Percentiles rank a stretch among this genome's conserved stretches.
Evolutionary conservation across 2,888 invertebrate species (phyloP).

Genomic region (Pachydiplax longipennis): DNA sequence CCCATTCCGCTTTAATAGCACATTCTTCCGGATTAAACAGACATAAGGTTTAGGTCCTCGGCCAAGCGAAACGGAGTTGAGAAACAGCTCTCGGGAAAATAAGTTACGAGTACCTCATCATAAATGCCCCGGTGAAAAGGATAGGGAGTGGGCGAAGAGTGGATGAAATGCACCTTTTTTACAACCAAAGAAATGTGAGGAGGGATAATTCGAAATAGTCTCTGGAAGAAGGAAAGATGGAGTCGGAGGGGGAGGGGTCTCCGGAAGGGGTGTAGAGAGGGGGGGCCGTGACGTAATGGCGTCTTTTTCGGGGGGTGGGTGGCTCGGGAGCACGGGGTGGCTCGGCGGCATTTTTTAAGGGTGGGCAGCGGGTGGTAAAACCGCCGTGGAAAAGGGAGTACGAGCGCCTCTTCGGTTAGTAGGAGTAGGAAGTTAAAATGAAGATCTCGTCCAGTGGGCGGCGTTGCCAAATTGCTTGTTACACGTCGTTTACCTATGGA

Average conservation of each 20-base stretch:
- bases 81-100: not conserved
- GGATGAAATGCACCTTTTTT: not conserved
- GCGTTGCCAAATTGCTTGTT: conserved; percentile 40
- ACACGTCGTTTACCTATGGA: conserved; percentile 41
- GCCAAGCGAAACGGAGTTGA: not conserved
- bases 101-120: not conserved
- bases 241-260: not conserved
- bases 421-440: conserved; percentile 40
- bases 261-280: not conserved
- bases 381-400: not conserved
- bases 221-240: not conserved
- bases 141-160: not conserved
- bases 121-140: not conserved
- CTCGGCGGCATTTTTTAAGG: not conserved
- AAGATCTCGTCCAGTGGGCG: conserved; percentile 31
- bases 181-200: not conserved
- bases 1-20: conserved; percentile 16
- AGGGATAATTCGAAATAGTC: not conserved
- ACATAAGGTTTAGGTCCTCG: not conserved
- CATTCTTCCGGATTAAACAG: conserved; percentile 19
- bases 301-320: not conserved
- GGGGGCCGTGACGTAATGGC: not conserved
- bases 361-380: conserved; percentile 10
- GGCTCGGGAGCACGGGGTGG: not conserved
- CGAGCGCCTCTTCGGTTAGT: conserved; percentile 12